Evolutionary conservation across 1,140 invertebrate genomes (phyloP).

Genomic region (Aphis gossypii): DNA sequence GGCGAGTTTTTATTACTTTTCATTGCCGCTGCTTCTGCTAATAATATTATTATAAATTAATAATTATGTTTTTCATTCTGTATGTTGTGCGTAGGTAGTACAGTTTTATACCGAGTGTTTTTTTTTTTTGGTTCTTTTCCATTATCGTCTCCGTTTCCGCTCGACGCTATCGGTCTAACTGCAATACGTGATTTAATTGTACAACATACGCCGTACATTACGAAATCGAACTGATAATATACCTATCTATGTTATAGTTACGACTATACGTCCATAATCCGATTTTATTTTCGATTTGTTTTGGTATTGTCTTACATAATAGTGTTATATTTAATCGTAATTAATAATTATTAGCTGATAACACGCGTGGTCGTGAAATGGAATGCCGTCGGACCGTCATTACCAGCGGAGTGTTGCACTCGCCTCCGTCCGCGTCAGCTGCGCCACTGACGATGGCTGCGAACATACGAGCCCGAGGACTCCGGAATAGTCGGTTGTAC

Average conservation of each 20-base stretch:
- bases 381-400: not conserved
- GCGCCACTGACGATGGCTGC: too few species aligned
- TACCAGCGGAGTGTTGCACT: not conserved
- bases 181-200: not conserved
- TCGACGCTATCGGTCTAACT: not conserved
- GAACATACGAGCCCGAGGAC: not conserved
- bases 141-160: not conserved
- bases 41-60: not conserved
- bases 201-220: not conserved
- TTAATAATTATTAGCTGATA: slow-evolving; percentile 1
- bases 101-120: not conserved
- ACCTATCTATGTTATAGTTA: not conserved
- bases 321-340: not conserved
- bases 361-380: not conserved
- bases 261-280: not conserved
- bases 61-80: not conserved
- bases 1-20: not conserved
- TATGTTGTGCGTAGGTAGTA: not conserved
- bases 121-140: not conserved
- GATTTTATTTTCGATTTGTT: not conserved
- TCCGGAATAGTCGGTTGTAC: too few species aligned
- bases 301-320: not conserved
- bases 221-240: not conserved
- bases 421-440: not conserved
- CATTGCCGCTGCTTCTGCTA: not conserved